Base-by-base conservation (phyloP, 2,797 vertebrate species). In the Lagodon rhomboides region DNA sequence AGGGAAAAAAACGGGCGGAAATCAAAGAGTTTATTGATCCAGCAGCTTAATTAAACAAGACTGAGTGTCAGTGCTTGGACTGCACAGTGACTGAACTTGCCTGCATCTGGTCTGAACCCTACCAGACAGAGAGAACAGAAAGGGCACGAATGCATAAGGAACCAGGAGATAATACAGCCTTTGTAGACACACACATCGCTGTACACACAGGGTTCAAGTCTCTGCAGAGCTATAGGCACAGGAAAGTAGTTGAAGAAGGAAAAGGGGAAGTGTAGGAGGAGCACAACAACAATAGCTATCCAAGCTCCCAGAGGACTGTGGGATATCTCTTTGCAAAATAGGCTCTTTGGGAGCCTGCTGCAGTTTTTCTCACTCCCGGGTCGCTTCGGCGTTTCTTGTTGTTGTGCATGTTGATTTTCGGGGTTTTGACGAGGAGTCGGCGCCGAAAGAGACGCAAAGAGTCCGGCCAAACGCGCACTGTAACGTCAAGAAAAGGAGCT, bases 1-100 rank as follows among this genome's bases (percentile, higher is more conserved):
- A 80, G 60, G 73, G 15, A 60, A 73, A 75, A 67, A 84, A 71
- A 63, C 6, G 22, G 54, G 53, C 22, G 54, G 55, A 67, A 83
- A 91, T 90, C 83, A 91, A 89, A 90, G 86, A 62, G 83, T 82
- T 79, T 89, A 93, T 93, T 88, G 88, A 93, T 92, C 91, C 89
- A 77, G 89, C 75, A 82, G 88, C 85, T 89, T 92, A 91, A 93
- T 93, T 91, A 91, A 90, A 92, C 90, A 87, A 89, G 87, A 83
- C 85, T 78, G 84, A 83, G 87, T 84, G 81, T 90, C 85, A 85
- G 81, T 53, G 77, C 77, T 83, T 74, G 71, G 86, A 83, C 83
- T 34, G 22, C 69, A 81, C 34, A 62, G 80, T 56, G 80, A 80
- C 68, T 83, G 75, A 78, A 84, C 79, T 68, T 80, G 81, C 81